These are phyloP conservation scores for Melipona quadrifasciata DNA, from an alignment of 1,140 invertebrate species.

Conservation along the genomic window DNA sequence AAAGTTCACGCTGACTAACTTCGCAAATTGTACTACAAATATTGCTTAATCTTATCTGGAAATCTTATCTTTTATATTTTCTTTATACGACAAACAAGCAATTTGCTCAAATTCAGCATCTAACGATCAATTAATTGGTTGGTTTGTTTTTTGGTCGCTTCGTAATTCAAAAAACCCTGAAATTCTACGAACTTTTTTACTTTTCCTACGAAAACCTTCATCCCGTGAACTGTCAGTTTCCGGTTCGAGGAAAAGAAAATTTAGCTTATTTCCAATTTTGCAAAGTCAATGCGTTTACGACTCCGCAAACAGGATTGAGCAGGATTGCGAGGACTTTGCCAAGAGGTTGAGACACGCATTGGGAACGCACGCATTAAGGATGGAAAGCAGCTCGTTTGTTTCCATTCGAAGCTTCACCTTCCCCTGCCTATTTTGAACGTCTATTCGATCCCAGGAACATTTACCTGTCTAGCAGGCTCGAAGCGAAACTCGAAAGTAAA, in stretches of 20 bases:
- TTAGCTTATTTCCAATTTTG: not conserved
- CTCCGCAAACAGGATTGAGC: constrained; percentile 35
- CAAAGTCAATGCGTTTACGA: constrained; percentile 24
- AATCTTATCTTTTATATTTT: too few species aligned
- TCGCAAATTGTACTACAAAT: not conserved
- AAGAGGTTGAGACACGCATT: not conserved
- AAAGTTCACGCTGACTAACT: not conserved
- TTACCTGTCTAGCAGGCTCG: not conserved
- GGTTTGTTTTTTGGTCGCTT: too few species aligned
- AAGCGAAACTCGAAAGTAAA: not conserved
- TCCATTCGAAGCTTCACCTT: not conserved
- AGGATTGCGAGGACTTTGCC: constrained; percentile 4
- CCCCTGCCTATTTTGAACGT: not conserved
- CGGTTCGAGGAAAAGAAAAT: not conserved
- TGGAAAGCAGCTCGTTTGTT: not conserved
- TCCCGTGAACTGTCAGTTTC: not conserved
- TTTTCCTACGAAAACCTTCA: not conserved
- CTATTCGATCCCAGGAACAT: not conserved
- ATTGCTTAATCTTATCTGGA: not conserved
- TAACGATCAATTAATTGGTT: not conserved
- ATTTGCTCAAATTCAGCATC: not conserved
- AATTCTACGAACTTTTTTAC: too few species aligned
- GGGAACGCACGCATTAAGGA: not conserved
- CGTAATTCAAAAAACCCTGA: too few species aligned
- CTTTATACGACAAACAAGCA: not conserved